Evolutionary conservation across 1,140 invertebrate genomes (phyloP).

Genomic region (Ceratina calcarata): DNA sequence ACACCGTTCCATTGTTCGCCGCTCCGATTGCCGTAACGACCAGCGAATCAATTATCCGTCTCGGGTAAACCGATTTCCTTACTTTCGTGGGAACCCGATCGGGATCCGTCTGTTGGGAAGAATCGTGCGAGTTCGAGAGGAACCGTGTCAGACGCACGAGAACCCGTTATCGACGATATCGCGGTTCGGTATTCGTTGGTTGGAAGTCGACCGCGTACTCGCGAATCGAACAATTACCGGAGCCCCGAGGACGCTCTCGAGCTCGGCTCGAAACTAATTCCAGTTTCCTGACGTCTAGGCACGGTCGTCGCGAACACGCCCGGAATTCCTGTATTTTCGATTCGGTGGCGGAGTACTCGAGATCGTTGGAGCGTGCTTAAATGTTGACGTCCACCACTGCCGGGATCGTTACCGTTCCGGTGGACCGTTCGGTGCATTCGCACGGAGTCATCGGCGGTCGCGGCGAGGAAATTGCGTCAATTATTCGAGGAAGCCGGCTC

Average conservation of each 20-base stretch:
- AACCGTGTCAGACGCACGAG: too few relatives aligned
- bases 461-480: constrained; percentile 62
- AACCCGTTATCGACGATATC: constrained; percentile 27
- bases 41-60: constrained; percentile 46
- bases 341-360: constrained; percentile 17
- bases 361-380: constrained; percentile 30
- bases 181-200: constrained; percentile 26
- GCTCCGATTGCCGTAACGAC: background rate
- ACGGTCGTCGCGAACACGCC: background rate
- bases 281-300: constrained; percentile 1
- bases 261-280: background rate
- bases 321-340: constrained; percentile 30
- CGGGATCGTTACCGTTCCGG: constrained; percentile 36
- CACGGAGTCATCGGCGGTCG: constrained; percentile 50
- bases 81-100: background rate
- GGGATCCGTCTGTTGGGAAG: too few relatives aligned
- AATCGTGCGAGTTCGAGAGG: too few relatives aligned
- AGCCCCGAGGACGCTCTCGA: too few relatives aligned
- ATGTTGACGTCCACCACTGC: constrained; percentile 21
- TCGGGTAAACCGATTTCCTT: background rate
- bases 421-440: constrained; percentile 50
- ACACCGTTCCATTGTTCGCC: constrained; percentile 31
- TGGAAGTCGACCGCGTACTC: too few relatives aligned
- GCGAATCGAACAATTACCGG: too few relatives aligned
- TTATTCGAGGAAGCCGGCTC: constrained; percentile 59